Evolutionary conservation across 2,888 invertebrate genomes (phyloP).

Genomic region (Julus scanicus): DNA sequence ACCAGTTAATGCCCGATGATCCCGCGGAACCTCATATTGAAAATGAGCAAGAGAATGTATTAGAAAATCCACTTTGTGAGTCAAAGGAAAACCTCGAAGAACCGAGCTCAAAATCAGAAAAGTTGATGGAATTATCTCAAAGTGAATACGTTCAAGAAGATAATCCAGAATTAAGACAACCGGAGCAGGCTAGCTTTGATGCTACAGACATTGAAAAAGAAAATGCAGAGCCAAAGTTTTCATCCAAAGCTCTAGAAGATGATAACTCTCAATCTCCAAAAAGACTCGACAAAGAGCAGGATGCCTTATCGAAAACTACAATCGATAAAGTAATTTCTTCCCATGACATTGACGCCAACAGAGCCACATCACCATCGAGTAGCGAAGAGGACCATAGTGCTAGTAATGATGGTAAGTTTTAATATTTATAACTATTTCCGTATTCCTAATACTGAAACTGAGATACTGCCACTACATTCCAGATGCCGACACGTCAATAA

Average conservation of each 20-base stretch:
- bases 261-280: not conserved
- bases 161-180: not conserved
- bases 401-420: constrained; percentile 50
- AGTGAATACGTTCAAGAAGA: not conserved
- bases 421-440: not conserved
- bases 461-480: not conserved
- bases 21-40: not conserved
- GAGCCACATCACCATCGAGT: not conserved
- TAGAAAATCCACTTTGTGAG: not conserved
- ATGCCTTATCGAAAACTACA: not conserved
- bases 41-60: not conserved
- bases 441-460: no score
- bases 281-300: not conserved
- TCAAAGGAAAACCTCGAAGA: not conserved
- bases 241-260: not conserved
- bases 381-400: not conserved
- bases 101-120: not conserved
- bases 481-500: constrained; percentile 54
- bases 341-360: not conserved
- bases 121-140: not conserved
- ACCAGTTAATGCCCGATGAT: not conserved
- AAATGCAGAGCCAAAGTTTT: not conserved
- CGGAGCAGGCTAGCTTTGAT: not conserved
- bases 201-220: not conserved
- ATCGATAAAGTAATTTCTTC: not conserved